Evolutionary conservation across 2,888 invertebrate species (phyloP).

Genomic region (Lithosia quadra): DNA sequence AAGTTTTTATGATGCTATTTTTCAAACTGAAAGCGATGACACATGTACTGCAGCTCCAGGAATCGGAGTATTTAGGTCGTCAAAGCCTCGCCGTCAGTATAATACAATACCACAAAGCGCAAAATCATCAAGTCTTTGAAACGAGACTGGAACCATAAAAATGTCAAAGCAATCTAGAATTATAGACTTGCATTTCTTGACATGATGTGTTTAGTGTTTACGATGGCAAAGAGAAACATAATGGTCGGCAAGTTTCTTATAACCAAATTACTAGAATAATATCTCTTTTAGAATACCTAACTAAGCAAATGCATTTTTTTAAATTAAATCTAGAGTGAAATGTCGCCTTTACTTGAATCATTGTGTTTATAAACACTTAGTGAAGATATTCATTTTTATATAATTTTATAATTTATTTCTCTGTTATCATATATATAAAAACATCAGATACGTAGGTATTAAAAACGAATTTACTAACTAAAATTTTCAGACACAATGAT

Average conservation of each 20-base stretch:
- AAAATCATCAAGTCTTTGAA: slow-evolving; percentile 18
- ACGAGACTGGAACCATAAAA: slow-evolving; percentile 18
- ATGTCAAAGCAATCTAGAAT: slow-evolving; percentile 20
- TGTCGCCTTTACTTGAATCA: not conserved
- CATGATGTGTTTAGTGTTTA: slow-evolving; percentile 10
- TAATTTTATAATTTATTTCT: not conserved
- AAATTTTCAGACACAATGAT: no score
- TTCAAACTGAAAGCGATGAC: slow-evolving; percentile 1
- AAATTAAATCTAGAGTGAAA: not conserved
- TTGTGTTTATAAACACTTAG: not conserved
- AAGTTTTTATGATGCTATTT: slow-evolving; percentile 1
- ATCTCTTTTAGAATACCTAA: not conserved
- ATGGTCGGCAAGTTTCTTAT: slow-evolving; percentile 11
- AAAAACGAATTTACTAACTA: no score
- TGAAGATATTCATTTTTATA: not conserved
- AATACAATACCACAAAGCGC: slow-evolving; percentile 2
- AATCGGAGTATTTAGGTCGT: not conserved
- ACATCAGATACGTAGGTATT: no score
- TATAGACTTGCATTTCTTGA: slow-evolving; percentile 8
- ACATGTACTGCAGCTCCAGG: slow-evolving; percentile 9
- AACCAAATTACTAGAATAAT: slow-evolving; percentile 11
- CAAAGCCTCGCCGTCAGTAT: not conserved
- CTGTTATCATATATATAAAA: not conserved
- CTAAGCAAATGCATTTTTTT: not conserved
- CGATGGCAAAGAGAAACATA: slow-evolving; percentile 10